These are phyloP conservation scores for Apomyelois bistriatella DNA, from an alignment of 2,888 invertebrate genomes.

Conservation along the genomic window DNA sequence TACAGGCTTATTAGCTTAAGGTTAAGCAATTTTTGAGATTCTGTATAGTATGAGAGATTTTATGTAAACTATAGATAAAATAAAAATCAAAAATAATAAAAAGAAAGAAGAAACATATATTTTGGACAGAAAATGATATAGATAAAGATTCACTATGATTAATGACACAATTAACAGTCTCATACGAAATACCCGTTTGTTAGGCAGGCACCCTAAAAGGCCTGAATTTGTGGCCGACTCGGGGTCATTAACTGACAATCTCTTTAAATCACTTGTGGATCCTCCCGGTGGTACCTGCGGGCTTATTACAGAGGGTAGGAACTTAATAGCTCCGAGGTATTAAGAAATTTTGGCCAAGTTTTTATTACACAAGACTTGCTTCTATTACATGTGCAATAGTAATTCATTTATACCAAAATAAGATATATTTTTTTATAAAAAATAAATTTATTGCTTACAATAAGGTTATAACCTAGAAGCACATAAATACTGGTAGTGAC, in stretches of 20 bases:
- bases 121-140: too few relatives aligned
- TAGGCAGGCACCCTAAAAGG: conserved; percentile 47
- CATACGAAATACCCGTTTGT: conserved; percentile 40
- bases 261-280: conserved; percentile 74
- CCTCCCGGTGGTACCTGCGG: conserved; percentile 51
- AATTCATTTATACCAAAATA: neutral
- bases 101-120: too few relatives aligned
- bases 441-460: too few relatives aligned
- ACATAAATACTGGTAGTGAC: too few relatives aligned
- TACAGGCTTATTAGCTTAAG: too few relatives aligned
- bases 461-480: too few relatives aligned
- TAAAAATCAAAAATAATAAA: too few relatives aligned
- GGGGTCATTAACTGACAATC: conserved; percentile 71
- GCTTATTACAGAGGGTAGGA: conserved; percentile 65
- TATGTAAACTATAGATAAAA: too few relatives aligned
- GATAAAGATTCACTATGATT: too few relatives aligned
- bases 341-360: conserved; percentile 59
- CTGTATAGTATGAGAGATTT: too few relatives aligned
- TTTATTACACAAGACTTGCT: conserved; percentile 18
- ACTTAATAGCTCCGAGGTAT: conserved; percentile 43
- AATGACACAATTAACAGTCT: conserved; percentile 13
- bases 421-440: too few relatives aligned
- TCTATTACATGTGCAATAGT: neutral
- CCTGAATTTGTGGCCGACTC: conserved; percentile 65
- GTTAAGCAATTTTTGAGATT: too few relatives aligned